Conservation (phyloP, 64 coral and sea anemone genomes). For the Stichodactyla helianthus region DNA sequence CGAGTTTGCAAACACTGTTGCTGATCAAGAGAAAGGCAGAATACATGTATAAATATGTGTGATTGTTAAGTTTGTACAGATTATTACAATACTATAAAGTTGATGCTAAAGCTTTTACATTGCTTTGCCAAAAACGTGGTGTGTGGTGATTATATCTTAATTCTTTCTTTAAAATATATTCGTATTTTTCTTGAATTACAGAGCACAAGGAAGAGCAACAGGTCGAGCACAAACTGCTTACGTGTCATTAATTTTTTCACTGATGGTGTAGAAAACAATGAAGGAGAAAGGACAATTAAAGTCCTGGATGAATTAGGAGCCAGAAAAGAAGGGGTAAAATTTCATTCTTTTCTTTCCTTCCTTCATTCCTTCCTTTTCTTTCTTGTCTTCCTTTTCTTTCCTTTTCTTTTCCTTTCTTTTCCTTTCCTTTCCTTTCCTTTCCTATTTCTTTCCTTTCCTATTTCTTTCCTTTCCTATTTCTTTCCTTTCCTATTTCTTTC, state of each 20-base stretch:
- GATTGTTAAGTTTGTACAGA: no score
- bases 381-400: background rate
- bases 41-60: no score
- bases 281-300: background rate
- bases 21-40: no score
- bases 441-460: no score
- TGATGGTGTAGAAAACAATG: conserved; percentile 43
- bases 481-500: background rate
- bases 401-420: background rate
- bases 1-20: no score
- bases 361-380: background rate
- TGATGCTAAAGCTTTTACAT: no score
- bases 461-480: background rate
- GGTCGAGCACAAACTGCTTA: conserved; percentile 11
- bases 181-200: background rate
- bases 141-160: no score
- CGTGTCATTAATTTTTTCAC: conserved; percentile 52
- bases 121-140: no score
- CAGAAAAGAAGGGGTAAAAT: background rate
- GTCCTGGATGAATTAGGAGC: background rate
- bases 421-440: no score
- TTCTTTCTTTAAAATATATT: no score
- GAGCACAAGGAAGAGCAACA: background rate
- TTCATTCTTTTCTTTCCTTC: background rate
- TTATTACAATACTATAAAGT: no score